phyloP scores from a whole-genome alignment of 2,113 vertebrate species.

The Pachypanchax playfairii region DNA sequence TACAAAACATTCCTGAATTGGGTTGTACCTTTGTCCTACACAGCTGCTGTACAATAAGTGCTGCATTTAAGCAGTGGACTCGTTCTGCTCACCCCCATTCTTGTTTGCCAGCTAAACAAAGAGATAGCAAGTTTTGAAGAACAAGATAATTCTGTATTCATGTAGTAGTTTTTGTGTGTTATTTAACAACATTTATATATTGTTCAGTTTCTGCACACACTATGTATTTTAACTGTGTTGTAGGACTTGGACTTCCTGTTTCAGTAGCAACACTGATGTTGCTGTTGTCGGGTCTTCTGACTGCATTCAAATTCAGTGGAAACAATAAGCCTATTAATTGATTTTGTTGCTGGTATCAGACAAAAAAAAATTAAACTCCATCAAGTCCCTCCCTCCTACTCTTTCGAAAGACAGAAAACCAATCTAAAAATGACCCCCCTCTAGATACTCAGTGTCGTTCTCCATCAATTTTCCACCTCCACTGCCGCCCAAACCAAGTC shows the following conservation, averaged over 20 bases:
- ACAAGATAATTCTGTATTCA: conserved; percentile 1
- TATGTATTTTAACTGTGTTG: conserved; percentile 1
- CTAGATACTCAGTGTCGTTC: conserved; percentile 63
- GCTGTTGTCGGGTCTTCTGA: conserved; percentile 14
- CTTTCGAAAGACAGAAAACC: conserved; percentile 40
- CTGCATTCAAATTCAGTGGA: conserved; percentile 30
- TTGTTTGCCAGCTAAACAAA: not conserved
- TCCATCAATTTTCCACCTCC: conserved; percentile 63
- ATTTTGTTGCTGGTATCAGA: conserved; percentile 59
- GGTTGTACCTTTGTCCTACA: conserved; percentile 39
- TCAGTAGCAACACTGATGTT: conserved; percentile 4
- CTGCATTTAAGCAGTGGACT: conserved; percentile 12
- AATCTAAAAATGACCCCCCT: conserved; percentile 58
- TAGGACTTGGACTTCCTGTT: not conserved
- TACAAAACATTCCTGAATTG: conserved; percentile 53
- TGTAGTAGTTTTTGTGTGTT: not conserved
- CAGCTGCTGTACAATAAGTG: not conserved
- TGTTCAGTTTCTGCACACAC: not conserved
- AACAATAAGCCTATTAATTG: conserved; percentile 58
- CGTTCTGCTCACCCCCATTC: not conserved
- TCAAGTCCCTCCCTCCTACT: conserved; percentile 22
- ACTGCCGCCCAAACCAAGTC: conserved; percentile 49
- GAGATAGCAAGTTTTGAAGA: not conserved
- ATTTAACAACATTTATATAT: conserved; percentile 6
- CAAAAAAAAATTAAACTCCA: conserved; percentile 42